Evolutionary conservation across 2,888 invertebrate genomes (phyloP), one percentile per base, ranked within the genome.

Genomic region (Dynastes maya): DNA sequence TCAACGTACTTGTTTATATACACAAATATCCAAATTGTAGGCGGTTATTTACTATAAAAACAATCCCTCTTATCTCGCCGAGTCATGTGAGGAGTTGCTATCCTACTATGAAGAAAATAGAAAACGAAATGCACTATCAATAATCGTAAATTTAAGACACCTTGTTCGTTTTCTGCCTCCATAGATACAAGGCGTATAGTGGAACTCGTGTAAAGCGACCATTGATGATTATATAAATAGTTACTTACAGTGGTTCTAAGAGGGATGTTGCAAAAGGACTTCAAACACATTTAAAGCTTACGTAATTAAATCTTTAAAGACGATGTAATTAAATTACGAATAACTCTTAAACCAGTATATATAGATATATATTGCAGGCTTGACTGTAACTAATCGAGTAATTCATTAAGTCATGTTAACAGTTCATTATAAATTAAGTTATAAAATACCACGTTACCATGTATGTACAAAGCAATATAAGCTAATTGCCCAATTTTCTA

Each of bases 61-160:
- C 76, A 76, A 75, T 65, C 51, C 55, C 37, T 29, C 76, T 76
- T 76, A 76, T 76, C 76, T 76, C 8, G 29, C 11, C 45, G 16
- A 74, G 37, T 40, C 74, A 63, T 74, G 74, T 74, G 40, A 72
- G 45, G 22, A 37, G n/a, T 74, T n/a, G 40, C 63, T 63, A 61
- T 55, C 16, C 53, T 55, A 45, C 55, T 53, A 74, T 27, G 16
- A 74, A 29, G 76, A 76, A 76, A 76, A 76, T 76, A 76, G 76
- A 76, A 76, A 65, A 76, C 53, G 51, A 63, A 76, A 76, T 75
- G 55, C 32, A 22, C 75, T 75, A 75, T 76, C 76, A 76, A 76
- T 76, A 76, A 76, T 65, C 76, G 76, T 76, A 76, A 76, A 76
- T 76, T 76, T 76, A 32, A 76, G 65, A 65, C 45, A 63, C 27